Base-by-base conservation (phyloP, 2,113 vertebrate genomes). In the Apodemus sylvaticus region DNA sequence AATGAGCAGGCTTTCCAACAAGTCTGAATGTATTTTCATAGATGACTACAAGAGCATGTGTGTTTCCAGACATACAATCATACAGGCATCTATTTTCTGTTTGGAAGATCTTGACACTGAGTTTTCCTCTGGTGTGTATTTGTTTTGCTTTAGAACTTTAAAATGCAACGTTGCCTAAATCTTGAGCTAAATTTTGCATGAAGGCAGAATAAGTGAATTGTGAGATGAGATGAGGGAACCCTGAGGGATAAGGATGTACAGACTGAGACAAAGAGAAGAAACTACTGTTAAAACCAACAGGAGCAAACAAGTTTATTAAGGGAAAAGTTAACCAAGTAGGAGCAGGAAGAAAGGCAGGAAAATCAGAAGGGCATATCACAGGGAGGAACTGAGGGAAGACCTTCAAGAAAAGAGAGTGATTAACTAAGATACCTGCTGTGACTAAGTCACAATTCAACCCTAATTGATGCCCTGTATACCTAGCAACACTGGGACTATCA, bases 51-150 rank as follows among this genome's bases (percentile, higher is more conserved):
- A 81, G 79, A 86, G 29, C 20, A 74, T 53, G 14, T 20, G 22
- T 42, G 58, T 64, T 51, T 93, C 94, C 62, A 97, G 64, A 74
- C 29, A 58, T 74, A 81, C 93, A 90, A 79, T 62, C 55, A 94
- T 22, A 36, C 19, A 20, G 62, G 17, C 14, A 7, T 94, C 14
- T 45, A 58, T 39, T 87, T 81, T 93, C 58, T 45, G n/a, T 66
- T 48, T 51, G 42, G 34, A 48, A 31, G 22, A 88, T 94, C 91
- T 76, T 86, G 39, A 86, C 58, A 70, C 0, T 79, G 62, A 71
- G 5, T 58, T 83, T 96, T 95, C 22, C 31, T 96, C 13, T 8
- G 19, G 22, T 48, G 7, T 68, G 7, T 66, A 64, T 10, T 64
- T 83, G 60, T 24, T 82, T 48, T n/a, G 53, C 77, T 95, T 92